A percentile compares a stretch with the other conserved stretches of the same genome.
Evolutionary conservation across 2,888 invertebrate genomes (phyloP).

Genomic region (Allolobophora icterica): DNA sequence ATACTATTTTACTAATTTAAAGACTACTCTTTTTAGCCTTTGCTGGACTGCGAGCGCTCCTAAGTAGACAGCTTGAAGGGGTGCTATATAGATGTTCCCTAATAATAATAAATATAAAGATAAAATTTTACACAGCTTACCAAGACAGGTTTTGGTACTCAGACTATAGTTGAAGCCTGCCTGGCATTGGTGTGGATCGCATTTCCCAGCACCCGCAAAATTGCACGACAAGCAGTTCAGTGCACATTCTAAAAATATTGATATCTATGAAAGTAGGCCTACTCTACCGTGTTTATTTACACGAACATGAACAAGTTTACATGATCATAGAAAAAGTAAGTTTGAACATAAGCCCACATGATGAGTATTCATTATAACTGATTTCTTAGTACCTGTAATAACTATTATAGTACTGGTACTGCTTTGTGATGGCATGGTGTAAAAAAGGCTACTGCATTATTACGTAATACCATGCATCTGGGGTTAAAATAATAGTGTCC

Average conservation of each 20-base stretch:
- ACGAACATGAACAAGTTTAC: slow-evolving; percentile 7
- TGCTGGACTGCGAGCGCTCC: no score
- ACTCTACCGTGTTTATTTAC: neutral
- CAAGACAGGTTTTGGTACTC: slow-evolving; percentile 35
- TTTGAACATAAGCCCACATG: neutral
- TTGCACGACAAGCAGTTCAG: slow-evolving; percentile 40
- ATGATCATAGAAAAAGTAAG: neutral
- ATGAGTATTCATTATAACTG: no score
- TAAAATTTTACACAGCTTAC: slow-evolving; percentile 28
- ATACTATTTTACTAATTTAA: no score
- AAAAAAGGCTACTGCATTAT: no score
- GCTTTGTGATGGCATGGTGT: neutral
- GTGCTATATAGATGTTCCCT: no score
- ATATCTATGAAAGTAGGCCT: neutral
- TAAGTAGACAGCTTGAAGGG: no score
- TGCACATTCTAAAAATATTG: slow-evolving; percentile 40
- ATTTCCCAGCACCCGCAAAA: slow-evolving; percentile 36
- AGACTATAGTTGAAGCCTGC: slow-evolving; percentile 32
- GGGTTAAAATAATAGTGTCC: no score
- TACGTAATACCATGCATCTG: no score
- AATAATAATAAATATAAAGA: no score
- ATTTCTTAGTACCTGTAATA: no score
- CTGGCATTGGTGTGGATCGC: slow-evolving; percentile 37
- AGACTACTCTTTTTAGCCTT: no score
- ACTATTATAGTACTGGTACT: neutral